A percentile compares a stretch with the other conserved stretches of the same genome.
phyloP scores from a whole-genome alignment of 2,113 vertebrate genomes.

The Nannospalax galili region DNA sequence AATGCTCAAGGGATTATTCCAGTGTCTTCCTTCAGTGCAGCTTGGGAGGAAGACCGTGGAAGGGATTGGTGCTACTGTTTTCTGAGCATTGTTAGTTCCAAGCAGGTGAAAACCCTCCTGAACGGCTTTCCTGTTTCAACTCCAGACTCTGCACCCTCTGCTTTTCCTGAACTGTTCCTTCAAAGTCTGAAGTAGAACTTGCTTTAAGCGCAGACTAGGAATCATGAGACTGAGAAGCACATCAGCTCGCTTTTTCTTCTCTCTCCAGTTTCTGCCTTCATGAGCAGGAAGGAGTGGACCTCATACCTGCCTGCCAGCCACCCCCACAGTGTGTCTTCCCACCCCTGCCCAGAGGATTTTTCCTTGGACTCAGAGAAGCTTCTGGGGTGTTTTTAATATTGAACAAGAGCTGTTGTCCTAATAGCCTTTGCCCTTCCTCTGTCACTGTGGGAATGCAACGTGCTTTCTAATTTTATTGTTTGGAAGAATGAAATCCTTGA shows the following conservation, averaged over 20 bases:
- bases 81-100: not conserved
- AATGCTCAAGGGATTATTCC: not conserved
- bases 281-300: not conserved
- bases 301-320: not conserved
- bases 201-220: not conserved
- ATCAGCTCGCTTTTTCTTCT: not conserved
- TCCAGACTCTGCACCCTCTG: not conserved
- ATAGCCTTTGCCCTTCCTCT: slow-evolving; percentile 31
- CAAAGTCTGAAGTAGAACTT: not conserved
- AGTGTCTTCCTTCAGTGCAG: not conserved
- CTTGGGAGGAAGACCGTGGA: not conserved
- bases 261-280: not conserved
- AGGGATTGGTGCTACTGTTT: accelerated
- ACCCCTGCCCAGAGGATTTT: not conserved
- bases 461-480: slow-evolving; percentile 63
- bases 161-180: not conserved
- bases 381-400: slow-evolving; percentile 24
- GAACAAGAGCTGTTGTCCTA: slow-evolving; percentile 1
- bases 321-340: not conserved
- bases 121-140: not conserved
- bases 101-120: not conserved
- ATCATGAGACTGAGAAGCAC: not conserved
- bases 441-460: slow-evolving; percentile 8
- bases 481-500: slow-evolving; percentile 47
- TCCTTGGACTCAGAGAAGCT: not conserved